Evolutionary conservation across 1,140 invertebrate species (phyloP).

Genomic region (Globodera rostochiensis): DNA sequence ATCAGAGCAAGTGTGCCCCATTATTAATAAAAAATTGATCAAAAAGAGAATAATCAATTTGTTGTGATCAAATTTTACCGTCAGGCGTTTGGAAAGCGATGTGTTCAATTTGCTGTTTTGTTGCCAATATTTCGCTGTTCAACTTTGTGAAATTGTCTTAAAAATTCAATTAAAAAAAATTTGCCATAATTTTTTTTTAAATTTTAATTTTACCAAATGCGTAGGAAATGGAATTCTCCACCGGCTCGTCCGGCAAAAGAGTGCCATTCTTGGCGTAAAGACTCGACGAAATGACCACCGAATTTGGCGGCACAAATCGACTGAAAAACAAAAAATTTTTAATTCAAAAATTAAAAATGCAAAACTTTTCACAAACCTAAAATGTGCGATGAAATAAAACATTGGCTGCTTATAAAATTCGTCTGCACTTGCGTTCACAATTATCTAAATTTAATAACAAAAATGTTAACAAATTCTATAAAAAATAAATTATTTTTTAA

Average conservation of each 20-base stretch:
- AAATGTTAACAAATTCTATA: too few relatives aligned
- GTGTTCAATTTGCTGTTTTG: conserved; percentile 13
- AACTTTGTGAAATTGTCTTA: background rate
- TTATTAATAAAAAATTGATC: too few relatives aligned
- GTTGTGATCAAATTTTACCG: background rate
- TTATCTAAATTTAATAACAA: conserved; percentile 67
- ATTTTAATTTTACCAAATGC: conserved; percentile 1
- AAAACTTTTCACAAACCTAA: background rate
- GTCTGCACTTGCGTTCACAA: conserved; percentile 72
- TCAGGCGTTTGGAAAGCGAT: conserved; percentile 21
- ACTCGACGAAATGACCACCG: conserved; percentile 13
- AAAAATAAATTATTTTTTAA: too few relatives aligned
- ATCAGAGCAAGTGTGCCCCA: too few relatives aligned
- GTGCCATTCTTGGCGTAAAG: conserved; percentile 20
- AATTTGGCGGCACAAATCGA: conserved; percentile 42
- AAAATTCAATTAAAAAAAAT: conserved; percentile 1
- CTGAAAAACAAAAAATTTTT: background rate
- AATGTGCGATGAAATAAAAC: conserved; percentile 82
- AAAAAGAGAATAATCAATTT: background rate
- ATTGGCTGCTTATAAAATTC: conserved; percentile 87
- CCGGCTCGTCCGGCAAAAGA: background rate
- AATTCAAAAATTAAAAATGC: conserved; percentile 3
- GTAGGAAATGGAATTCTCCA: conserved; percentile 1
- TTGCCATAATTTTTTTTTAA: background rate
- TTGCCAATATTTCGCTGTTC: background rate